Evolutionary conservation across 2,797 vertebrate genomes (phyloP), one percentile per base, ranked within the genome.

Genomic region (Etheostoma nigrum): DNA sequence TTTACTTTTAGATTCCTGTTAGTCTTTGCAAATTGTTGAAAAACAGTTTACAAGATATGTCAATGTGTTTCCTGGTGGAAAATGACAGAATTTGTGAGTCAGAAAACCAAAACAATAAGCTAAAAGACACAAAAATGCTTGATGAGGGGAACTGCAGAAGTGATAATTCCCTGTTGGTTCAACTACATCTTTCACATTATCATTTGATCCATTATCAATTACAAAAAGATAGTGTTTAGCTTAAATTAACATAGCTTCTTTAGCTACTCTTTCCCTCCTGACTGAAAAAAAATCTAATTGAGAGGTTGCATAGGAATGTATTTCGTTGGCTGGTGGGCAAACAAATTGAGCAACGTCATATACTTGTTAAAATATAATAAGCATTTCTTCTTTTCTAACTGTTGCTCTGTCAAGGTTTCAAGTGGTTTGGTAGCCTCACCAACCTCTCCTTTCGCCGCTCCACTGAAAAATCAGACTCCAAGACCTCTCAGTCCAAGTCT

Each of bases 391-490:
- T 61, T 74, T 14, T 65, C 66, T 54, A 67, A 27, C 67, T 33
- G 45, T 59, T 66, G 49, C 74, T 51, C 21, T 73, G 42, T 44
- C 4, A 85, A 99, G 98, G 95, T 88, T 96, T 98, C 82, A 98
- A 96, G 88, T 97, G 97, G 88, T 94, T 98, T 0, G 96, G 97
- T 27, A 98, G 96, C 83, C 92, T 98, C 74, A 94, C 94, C 91
- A 97, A 84, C 91, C 93, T 99, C 49, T 91, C 94, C 1, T 93
- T 98, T 48, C 95, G 95, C 2, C 93, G 94, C 62, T 90, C 89
- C 51, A 33, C 68, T 8, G 89, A 91, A 1, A 95, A 94, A 80
- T 81, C 91, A 0, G 89, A 93, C 25, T 21, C 84, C 25, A 90
- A 85, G 76, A 60, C 84, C 15, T 14, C 65, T 65, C 23, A 8